Conservation (phyloP, 2,888 invertebrate species). For the Plagodis pulveraria region DNA sequence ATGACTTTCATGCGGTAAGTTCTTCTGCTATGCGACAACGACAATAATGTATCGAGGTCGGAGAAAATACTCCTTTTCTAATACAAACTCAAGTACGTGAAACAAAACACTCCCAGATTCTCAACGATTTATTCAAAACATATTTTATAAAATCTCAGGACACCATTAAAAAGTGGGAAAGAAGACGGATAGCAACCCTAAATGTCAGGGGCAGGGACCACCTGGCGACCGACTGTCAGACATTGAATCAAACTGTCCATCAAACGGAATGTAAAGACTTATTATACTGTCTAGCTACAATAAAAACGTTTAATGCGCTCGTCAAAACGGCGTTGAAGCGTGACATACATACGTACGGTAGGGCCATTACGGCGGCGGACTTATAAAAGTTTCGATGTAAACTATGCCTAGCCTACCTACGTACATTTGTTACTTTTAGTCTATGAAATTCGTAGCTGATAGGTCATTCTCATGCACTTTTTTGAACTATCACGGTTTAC, state of each 20-base stretch:
- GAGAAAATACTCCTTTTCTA: too few species aligned
- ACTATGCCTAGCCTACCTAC: conserved; percentile 1
- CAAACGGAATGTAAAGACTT: conserved; percentile 54
- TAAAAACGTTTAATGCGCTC: conserved; percentile 65
- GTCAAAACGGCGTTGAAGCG: conserved; percentile 60
- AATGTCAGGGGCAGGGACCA: conserved; percentile 49
- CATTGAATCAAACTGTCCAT: conserved; percentile 58
- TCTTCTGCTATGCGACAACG: too few species aligned
- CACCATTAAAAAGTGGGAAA: conserved; percentile 11
- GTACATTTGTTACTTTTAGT: too few species aligned
- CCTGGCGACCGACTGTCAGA: conserved; percentile 58
- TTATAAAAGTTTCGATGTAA: not conserved
- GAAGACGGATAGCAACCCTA: conserved; percentile 24
- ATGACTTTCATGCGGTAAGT: too few species aligned
- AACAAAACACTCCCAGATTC: not conserved
- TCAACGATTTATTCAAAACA: not conserved
- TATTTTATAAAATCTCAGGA: conserved; percentile 22
- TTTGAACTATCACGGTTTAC: too few species aligned
- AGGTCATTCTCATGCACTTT: too few species aligned
- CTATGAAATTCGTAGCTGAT: too few species aligned
- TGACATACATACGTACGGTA: conserved; percentile 35
- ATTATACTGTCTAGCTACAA: conserved; percentile 66
- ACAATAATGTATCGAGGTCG: too few species aligned
- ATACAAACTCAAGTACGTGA: not conserved
- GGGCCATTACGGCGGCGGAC: conserved; percentile 17